These are phyloP conservation scores for Corvus cornix DNA, from an alignment of 2,113 vertebrate genomes.

Conservation along the genomic window DNA sequence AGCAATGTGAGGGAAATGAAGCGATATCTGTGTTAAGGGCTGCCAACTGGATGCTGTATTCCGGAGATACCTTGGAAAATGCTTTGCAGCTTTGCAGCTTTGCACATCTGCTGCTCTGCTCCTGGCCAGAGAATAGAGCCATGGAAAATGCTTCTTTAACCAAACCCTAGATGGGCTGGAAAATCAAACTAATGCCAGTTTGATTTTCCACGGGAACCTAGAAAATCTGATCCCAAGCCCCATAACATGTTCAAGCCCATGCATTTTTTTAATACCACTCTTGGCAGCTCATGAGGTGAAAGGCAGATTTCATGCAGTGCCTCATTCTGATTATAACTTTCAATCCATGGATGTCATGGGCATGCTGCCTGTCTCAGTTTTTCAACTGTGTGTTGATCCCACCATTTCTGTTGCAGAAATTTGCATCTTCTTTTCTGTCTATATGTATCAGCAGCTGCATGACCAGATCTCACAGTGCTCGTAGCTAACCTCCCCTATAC, in stretches of 20 bases:
- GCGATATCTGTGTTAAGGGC: not conserved
- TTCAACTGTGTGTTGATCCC: not conserved
- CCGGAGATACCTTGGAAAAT: not conserved
- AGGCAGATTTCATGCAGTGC: not conserved
- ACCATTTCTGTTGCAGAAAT: not conserved
- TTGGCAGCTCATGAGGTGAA: conserved; percentile 24
- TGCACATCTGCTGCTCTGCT: conserved; percentile 19
- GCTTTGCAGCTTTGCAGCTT: not conserved
- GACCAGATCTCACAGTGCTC: not conserved
- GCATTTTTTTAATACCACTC: not conserved
- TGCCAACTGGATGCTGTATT: not conserved
- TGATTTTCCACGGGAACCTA: conserved; percentile 40
- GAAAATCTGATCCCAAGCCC: conserved; percentile 40
- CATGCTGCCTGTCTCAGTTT: not conserved
- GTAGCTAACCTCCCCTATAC: not conserved
- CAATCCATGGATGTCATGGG: not conserved
- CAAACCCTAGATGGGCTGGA: conserved; percentile 35
- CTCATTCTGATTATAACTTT: conserved; percentile 8
- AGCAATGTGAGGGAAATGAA: not conserved
- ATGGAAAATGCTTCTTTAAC: conserved; percentile 19
- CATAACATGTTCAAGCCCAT: not conserved
- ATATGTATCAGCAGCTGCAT: not conserved
- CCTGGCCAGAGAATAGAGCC: conserved; percentile 10
- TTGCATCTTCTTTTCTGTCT: not conserved
- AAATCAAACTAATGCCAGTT: conserved; percentile 42